Conservation (phyloP, 2,113 vertebrate genomes). For the Xenopus tropicalis region DNA sequence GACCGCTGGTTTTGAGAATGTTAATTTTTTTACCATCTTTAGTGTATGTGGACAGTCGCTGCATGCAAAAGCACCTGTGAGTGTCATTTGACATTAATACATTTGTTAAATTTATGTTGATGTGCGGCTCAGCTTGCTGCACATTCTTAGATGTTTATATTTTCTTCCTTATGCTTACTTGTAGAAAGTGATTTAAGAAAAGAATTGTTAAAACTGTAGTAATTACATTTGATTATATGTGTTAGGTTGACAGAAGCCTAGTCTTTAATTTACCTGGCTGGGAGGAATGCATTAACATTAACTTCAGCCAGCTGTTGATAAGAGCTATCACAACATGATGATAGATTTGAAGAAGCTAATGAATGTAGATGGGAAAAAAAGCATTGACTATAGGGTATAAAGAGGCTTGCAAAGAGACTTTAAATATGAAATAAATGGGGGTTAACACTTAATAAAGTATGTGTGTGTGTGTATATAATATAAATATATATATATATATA, state of each 20-base stretch:
- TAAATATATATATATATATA: too few species aligned
- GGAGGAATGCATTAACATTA: constrained; percentile 38
- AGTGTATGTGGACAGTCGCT: too few species aligned
- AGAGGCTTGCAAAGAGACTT: too few species aligned
- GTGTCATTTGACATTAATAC: constrained; percentile 15
- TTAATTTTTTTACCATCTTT: too few species aligned
- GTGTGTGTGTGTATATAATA: too few species aligned
- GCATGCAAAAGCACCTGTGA: constrained; percentile 10
- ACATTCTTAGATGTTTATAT: constrained; percentile 5
- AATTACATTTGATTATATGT: constrained; percentile 43
- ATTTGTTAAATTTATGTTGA: constrained; percentile 37
- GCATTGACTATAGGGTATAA: not conserved
- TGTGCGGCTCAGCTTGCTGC: constrained; percentile 7
- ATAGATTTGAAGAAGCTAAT: constrained; percentile 29
- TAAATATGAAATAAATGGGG: too few species aligned
- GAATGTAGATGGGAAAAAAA: constrained; percentile 17
- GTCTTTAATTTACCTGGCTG: constrained; percentile 44
- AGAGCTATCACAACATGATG: constrained; percentile 35
- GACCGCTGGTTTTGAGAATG: too few species aligned
- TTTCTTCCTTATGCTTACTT: constrained; percentile 30
- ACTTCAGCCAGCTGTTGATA: constrained; percentile 36
- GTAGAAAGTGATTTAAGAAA: constrained; percentile 32
- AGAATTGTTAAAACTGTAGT: constrained; percentile 43
- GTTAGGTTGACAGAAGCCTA: constrained; percentile 27
- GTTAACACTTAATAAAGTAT: too few species aligned